Evolutionary conservation across 2,113 vertebrate genomes (phyloP).

Genomic region (Gobius niger): DNA sequence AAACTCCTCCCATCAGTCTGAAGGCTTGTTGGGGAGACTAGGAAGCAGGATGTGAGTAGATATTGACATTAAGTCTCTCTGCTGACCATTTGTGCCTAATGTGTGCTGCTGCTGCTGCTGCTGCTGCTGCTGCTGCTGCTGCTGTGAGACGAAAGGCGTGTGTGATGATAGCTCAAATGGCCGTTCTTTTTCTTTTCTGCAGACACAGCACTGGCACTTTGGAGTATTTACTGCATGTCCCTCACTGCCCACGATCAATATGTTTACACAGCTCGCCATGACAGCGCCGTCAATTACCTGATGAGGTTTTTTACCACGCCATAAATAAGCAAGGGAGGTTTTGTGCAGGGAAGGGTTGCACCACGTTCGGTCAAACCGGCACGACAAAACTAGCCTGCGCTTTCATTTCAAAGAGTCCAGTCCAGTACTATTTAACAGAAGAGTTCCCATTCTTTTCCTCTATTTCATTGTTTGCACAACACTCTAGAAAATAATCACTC

Average conservation of each 20-base stretch:
- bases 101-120: background rate
- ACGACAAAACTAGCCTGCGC: too few relatives aligned
- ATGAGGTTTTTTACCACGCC: background rate
- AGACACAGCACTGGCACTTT: slow-evolving; percentile 10
- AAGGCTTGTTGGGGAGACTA: slow-evolving; percentile 1
- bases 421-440: too few relatives aligned
- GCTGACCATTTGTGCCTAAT: slow-evolving; percentile 18
- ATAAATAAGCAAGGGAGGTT: background rate
- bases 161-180: background rate
- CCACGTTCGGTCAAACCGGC: too few relatives aligned
- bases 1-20: background rate
- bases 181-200: background rate
- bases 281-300: background rate
- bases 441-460: too few relatives aligned
- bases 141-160: background rate
- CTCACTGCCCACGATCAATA: slow-evolving; percentile 8
- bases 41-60: slow-evolving; percentile 25
- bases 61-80: slow-evolving; percentile 22
- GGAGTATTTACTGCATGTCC: background rate
- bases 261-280: background rate
- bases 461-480: too few relatives aligned
- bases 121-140: background rate
- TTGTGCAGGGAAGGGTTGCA: background rate
- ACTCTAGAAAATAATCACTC: too few relatives aligned
- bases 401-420: too few relatives aligned